Conservation (phyloP, 2,888 invertebrate species). For the Cheilosia impressa region DNA sequence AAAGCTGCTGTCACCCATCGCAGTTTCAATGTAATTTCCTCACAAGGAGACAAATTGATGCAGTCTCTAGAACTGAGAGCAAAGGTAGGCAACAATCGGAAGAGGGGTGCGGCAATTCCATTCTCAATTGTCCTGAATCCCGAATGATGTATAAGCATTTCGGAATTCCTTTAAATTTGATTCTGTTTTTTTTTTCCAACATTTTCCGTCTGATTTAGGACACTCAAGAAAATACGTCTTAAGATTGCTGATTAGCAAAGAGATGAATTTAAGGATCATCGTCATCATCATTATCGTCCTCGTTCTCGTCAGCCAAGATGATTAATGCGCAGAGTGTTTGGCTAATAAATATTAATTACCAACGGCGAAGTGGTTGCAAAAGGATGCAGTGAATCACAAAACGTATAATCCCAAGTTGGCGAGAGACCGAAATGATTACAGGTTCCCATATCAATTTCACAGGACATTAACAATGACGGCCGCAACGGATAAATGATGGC, state of each 20-base stretch:
- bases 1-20: conserved; percentile 8
- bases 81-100: conserved; percentile 3
- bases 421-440: conserved; percentile 13
- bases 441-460: conserved; percentile 37
- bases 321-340: conserved; percentile 39
- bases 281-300: background rate
- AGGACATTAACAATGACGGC: conserved; percentile 32
- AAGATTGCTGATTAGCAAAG: conserved; percentile 10
- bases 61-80: conserved; percentile 33
- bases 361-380: conserved; percentile 1
- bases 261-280: conserved; percentile 20
- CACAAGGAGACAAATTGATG: conserved; percentile 48
- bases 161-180: background rate
- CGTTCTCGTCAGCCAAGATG: conserved; percentile 14
- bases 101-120: conserved; percentile 9
- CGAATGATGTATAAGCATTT: background rate
- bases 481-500: background rate
- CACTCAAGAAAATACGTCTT: background rate
- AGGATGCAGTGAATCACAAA: conserved; percentile 6
- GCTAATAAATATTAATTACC: conserved; percentile 50
- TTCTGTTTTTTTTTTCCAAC: background rate
- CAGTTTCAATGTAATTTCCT: conserved; percentile 46
- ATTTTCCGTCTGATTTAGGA: conserved; percentile 15
- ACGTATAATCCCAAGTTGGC: conserved; percentile 30
- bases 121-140: conserved; percentile 18